Evolutionary conservation across 1,140 invertebrate genomes (phyloP), one percentile per base, ranked within the genome.

Genomic region (Eueides isabella): DNA sequence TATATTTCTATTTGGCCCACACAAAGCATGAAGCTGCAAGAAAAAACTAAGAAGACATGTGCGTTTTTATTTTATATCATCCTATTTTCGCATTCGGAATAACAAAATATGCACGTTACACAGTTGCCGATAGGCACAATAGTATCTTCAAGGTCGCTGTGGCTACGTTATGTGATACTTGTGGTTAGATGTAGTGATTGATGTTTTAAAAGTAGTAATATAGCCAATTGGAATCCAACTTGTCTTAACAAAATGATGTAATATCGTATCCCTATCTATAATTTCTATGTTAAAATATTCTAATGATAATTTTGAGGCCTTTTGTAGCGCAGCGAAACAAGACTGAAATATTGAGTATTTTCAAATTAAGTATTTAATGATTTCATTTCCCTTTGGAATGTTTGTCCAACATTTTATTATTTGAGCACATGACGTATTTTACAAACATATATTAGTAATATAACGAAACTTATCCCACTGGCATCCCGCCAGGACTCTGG

Each of bases 401-500:
- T 44, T 44, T 44, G 5, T 1, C 0, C 5, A 44, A 44, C 41
- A 9, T 44, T 44, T 19, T 55, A 44, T 9, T 55, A 55, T 4
- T n/a, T 55, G 48, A 55, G 3, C 2, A 55, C 19, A 55, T 2
- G 9, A 7, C 26, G 72, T 75, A 78, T 71, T 71, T 78, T 75
- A 71, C 64, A 33, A 44, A 64, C 61, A 63, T 69, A 44, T 28
- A 61, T 9, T 61, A 63, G 14, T 61, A 72, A 69, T 76, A 81
- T 83, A 78, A 80, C 80, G 87, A 91, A 89, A 92, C 87, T 88
- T 86, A 90, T 91, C 85, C 84, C 73, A 77, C 83, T 92, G 90
- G 90, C 88, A 38, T 11, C 28, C 30, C 19, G 88, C 89, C 90
- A 92, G 82, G 61, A 80, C 63, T 77, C 82, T 64, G 70, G 72